phyloP scores from a whole-genome alignment of 2,797 vertebrate genomes.

The Danio albolineatus region DNA sequence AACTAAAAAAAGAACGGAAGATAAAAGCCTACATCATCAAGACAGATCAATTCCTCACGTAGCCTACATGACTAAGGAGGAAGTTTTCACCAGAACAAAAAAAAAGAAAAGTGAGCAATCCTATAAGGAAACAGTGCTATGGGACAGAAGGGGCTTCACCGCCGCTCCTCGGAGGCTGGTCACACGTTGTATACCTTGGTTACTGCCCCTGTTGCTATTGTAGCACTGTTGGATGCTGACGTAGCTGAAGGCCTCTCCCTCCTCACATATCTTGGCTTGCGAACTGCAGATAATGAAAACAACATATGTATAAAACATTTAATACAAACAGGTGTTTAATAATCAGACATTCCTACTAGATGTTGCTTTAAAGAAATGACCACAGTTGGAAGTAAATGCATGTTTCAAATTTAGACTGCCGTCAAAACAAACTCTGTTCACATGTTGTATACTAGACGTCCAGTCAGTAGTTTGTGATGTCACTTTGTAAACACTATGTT shows the following conservation, averaged over 20 bases:
- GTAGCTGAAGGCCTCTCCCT: constrained; percentile 83
- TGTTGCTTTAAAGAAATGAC: neutral
- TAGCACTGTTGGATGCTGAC: constrained; percentile 66
- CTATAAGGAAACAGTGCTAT: constrained; percentile 21
- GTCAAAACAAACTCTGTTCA: no score
- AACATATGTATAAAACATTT: neutral
- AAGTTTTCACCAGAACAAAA: neutral
- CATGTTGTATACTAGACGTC: no score
- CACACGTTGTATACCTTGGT: constrained; percentile 87
- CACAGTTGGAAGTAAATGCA: neutral
- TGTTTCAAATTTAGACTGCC: no score
- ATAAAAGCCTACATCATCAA: constrained; percentile 13
- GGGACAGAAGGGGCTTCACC: constrained; percentile 50
- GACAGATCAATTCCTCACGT: constrained; percentile 3
- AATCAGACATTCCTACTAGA: neutral
- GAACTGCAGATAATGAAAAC: constrained; percentile 75
- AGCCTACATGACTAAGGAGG: neutral
- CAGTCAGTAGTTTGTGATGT: no score
- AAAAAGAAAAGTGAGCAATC: constrained; percentile 11
- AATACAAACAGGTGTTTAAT: neutral
- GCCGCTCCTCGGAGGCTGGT: constrained; percentile 21
- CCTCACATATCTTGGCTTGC: constrained; percentile 91
- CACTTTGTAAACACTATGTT: no score
- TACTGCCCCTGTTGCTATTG: constrained; percentile 75
- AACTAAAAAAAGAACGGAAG: constrained; percentile 66